A percentile compares a stretch with the other conserved stretches of the same genome.
phyloP scores from a whole-genome alignment of 2,797 vertebrate species.

The Oryzias sinensis region DNA sequence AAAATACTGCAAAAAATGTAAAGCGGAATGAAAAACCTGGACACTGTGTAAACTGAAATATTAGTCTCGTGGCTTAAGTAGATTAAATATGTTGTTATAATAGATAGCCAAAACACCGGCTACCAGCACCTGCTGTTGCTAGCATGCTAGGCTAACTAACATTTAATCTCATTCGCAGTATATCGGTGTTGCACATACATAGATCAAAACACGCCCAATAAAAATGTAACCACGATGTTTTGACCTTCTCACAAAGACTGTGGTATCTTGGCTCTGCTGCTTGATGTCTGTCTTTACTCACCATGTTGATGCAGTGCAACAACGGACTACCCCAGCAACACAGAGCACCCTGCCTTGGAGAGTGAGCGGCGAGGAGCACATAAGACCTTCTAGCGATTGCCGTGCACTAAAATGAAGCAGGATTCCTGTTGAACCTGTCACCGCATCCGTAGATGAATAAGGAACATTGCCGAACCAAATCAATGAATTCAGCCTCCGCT shows the following conservation, averaged over 20 bases:
- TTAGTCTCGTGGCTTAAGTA: background rate
- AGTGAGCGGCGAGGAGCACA: conserved; percentile 76
- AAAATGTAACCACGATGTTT: background rate
- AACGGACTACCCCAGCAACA: conserved; percentile 71
- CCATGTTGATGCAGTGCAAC: conserved; percentile 80
- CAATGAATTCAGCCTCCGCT: conserved; percentile 61
- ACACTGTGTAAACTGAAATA: no score
- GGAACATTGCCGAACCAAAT: conserved; percentile 57
- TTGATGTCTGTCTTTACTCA: conserved; percentile 59
- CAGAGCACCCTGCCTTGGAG: conserved; percentile 73
- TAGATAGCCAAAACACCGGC: conserved; percentile 7
- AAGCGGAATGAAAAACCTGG: no score
- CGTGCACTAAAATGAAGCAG: conserved; percentile 47
- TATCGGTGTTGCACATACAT: background rate
- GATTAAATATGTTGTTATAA: background rate
- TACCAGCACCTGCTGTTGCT: conserved; percentile 37
- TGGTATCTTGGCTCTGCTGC: conserved; percentile 9
- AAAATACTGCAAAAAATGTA: no score
- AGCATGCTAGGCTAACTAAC: conserved; percentile 51
- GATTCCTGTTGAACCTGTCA: conserved; percentile 48
- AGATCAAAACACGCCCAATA: background rate
- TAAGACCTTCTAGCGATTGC: conserved; percentile 71
- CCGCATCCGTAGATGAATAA: conserved; percentile 22
- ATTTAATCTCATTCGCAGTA: background rate
- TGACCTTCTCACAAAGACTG: background rate